Conservation (phyloP, 2,797 vertebrate genomes). For the Choloepus didactylus region DNA sequence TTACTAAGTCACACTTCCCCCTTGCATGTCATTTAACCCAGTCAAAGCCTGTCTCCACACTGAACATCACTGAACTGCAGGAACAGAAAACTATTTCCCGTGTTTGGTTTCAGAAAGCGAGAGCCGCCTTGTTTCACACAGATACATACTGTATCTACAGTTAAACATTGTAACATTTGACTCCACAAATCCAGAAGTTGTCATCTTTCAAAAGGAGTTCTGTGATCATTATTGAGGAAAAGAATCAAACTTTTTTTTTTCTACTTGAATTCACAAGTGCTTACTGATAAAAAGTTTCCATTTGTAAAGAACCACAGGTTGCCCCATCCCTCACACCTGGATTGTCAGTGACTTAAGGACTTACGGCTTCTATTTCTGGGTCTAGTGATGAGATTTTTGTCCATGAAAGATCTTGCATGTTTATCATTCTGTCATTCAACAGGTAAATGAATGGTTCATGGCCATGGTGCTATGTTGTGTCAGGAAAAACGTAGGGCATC, state of each 20-base stretch:
- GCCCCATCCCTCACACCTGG: neutral
- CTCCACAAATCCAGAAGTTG: neutral
- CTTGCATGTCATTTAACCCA: neutral
- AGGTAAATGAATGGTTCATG: neutral
- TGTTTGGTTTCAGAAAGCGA: slow-evolving; percentile 5
- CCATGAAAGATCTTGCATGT: neutral
- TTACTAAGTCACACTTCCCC: slow-evolving; percentile 20
- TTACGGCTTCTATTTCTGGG: neutral
- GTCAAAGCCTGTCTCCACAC: neutral
- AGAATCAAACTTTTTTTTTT: neutral
- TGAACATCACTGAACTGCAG: neutral
- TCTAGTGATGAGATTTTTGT: neutral
- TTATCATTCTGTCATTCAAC: neutral
- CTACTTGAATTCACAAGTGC: neutral
- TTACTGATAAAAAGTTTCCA: neutral
- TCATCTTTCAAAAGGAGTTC: slow-evolving; percentile 55
- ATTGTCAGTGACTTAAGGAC: neutral
- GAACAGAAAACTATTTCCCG: slow-evolving; percentile 3
- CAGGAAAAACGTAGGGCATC: neutral
- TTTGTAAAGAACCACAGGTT: neutral
- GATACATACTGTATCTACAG: neutral
- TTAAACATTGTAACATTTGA: slow-evolving; percentile 27
- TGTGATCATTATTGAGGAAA: slow-evolving; percentile 54
- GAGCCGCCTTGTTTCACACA: neutral
- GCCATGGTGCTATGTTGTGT: neutral